These are phyloP conservation scores for Calidris pugnax DNA, from an alignment of 2,113 vertebrate species.

Conservation along the genomic window DNA sequence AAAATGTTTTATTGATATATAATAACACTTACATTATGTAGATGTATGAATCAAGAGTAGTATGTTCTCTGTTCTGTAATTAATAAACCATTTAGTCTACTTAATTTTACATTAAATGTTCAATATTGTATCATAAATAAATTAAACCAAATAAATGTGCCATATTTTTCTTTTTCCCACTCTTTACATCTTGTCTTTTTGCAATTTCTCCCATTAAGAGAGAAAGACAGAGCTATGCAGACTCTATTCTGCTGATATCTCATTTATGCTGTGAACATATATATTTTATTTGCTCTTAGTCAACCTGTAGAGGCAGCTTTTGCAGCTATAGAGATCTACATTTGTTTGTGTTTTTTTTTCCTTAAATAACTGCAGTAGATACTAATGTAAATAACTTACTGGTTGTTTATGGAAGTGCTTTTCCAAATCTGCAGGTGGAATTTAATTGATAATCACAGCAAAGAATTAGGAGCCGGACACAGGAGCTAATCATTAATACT, in stretches of 20 bases:
- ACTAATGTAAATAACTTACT: background rate
- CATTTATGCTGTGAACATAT: background rate
- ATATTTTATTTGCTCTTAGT: background rate
- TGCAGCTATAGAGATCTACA: background rate
- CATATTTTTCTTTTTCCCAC: background rate
- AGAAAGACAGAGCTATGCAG: background rate
- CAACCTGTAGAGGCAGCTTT: background rate
- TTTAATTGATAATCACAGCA: slow-evolving; percentile 42
- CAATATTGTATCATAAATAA: slow-evolving; percentile 11
- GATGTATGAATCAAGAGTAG: background rate
- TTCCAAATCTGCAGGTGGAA: slow-evolving; percentile 41
- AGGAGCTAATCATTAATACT: slow-evolving; percentile 25
- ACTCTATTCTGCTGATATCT: background rate
- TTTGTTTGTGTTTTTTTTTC: background rate
- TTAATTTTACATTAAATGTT: slow-evolving; percentile 46
- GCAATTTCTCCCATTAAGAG: background rate
- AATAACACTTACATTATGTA: slow-evolving; percentile 34
- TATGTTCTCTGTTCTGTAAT: slow-evolving; percentile 19
- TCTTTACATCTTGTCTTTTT: background rate
- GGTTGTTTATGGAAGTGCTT: background rate
- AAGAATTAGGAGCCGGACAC: slow-evolving; percentile 31
- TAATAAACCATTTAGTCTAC: slow-evolving; percentile 26
- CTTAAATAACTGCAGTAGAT: background rate
- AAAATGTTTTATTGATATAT: slow-evolving; percentile 52
- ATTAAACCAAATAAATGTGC: background rate